A percentile compares a stretch with the other conserved stretches of the same genome.
These are phyloP conservation scores for Erpetoichthys calabaricus DNA, from an alignment of 2,797 vertebrate species.

Conservation along the genomic window DNA sequence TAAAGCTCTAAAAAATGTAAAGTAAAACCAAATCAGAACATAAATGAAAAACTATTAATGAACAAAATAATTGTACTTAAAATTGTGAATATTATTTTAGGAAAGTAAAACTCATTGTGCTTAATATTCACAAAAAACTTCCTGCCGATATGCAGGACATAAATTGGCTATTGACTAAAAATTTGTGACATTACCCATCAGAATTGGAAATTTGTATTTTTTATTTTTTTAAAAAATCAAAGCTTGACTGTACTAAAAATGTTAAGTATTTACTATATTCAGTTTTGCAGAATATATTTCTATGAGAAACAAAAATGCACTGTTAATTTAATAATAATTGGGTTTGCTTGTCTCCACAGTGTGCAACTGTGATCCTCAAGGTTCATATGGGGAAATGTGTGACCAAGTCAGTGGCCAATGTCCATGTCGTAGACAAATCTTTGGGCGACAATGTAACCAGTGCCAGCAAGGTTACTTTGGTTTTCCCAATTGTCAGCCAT, in stretches of 20 bases:
- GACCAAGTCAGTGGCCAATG: constrained; percentile 69
- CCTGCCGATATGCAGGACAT: too few species aligned
- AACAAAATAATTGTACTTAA: too few species aligned
- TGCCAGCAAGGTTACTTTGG: constrained; percentile 57
- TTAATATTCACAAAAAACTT: too few species aligned
- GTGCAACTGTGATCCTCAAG: constrained; percentile 58
- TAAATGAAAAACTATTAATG: too few species aligned
- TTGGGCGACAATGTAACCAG: constrained; percentile 47
- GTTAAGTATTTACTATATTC: background rate
- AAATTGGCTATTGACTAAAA: too few species aligned
- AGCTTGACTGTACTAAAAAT: background rate
- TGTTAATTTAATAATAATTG: background rate
- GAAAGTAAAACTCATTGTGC: too few species aligned
- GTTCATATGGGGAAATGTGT: constrained; percentile 49
- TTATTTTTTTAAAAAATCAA: background rate
- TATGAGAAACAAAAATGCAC: background rate
- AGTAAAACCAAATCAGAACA: too few species aligned
- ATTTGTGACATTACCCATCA: too few species aligned
- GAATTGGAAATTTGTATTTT: background rate
- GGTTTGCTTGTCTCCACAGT: constrained; percentile 32
- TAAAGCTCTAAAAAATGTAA: too few species aligned
- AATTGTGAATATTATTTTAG: too few species aligned
- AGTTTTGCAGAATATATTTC: background rate
- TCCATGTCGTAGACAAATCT: constrained; percentile 41
- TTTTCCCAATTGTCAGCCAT: constrained; percentile 62